Evolutionary conservation across 1,140 invertebrate genomes (phyloP).

Genomic region (Caenorhabditis latens): DNA sequence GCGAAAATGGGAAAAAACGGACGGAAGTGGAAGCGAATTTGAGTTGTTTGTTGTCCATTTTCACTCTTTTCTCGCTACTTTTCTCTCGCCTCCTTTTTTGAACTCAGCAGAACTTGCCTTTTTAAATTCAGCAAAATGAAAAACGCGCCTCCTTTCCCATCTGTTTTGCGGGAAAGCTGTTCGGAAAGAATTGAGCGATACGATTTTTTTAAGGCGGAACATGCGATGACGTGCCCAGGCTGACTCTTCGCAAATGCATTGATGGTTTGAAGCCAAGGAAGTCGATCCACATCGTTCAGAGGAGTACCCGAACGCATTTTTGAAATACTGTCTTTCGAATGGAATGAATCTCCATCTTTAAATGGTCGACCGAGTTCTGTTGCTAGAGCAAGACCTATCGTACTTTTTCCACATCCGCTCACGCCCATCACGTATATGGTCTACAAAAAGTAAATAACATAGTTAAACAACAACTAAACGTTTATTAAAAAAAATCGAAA

Average conservation of each 20-base stretch:
- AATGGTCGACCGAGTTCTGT: background rate
- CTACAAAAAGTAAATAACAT: background rate
- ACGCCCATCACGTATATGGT: slow-evolving; percentile 38
- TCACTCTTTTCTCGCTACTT: background rate
- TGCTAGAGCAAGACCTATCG: background rate
- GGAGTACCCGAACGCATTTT: background rate
- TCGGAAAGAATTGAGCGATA: slow-evolving; percentile 26
- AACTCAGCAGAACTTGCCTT: slow-evolving; percentile 16
- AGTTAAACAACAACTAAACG: background rate
- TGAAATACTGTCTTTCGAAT: background rate
- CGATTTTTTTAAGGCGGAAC: slow-evolving; percentile 11
- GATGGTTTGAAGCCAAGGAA: slow-evolving; percentile 14
- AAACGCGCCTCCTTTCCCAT: background rate
- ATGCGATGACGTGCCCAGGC: slow-evolving; percentile 6
- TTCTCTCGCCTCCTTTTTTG: background rate
- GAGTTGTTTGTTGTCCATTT: slow-evolving; percentile 51
- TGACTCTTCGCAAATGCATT: background rate
- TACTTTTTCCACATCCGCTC: slow-evolving; percentile 35
- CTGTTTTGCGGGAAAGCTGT: background rate
- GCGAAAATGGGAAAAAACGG: background rate
- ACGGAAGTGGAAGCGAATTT: slow-evolving; percentile 42
- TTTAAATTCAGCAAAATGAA: slow-evolving; percentile 47
- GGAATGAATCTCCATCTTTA: slow-evolving; percentile 17
- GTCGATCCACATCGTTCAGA: slow-evolving; percentile 5
- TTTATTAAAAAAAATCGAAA: background rate